Percentiles rank a stretch among this genome's conserved stretches.
Conservation (phyloP, 1,140 invertebrate species). For the Akabosia matsudoensis region DNA sequence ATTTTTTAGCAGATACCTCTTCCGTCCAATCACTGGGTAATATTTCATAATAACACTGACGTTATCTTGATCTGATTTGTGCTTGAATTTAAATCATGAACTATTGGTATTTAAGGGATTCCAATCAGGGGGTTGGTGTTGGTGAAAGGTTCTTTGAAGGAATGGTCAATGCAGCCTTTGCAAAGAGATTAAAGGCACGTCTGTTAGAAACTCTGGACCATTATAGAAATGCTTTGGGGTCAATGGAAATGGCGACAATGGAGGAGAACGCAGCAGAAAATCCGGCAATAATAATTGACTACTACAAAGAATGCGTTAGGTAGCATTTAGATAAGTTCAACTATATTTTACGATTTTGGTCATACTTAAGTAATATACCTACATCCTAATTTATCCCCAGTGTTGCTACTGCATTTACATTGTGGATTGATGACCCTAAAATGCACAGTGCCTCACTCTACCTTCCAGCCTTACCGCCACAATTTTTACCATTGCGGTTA, state of each 20-base stretch:
- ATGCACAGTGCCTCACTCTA: slow-evolving; percentile 67
- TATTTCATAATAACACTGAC: slow-evolving; percentile 25
- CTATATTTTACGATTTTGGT: not conserved
- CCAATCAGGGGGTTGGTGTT: slow-evolving; percentile 59
- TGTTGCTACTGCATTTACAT: slow-evolving; percentile 62
- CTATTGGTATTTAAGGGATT: slow-evolving; percentile 49
- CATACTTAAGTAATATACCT: not conserved
- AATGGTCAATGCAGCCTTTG: slow-evolving; percentile 64
- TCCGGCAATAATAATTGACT: slow-evolving; percentile 12
- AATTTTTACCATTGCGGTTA: slow-evolving; percentile 63
- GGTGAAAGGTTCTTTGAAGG: slow-evolving; percentile 75
- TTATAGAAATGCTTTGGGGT: slow-evolving; percentile 53
- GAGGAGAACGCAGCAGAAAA: slow-evolving; percentile 27
- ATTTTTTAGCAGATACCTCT: slow-evolving; percentile 68
- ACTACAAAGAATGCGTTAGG: slow-evolving; percentile 25
- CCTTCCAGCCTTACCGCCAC: slow-evolving; percentile 68
- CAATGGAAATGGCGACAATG: slow-evolving; percentile 7
- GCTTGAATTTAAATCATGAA: slow-evolving; percentile 20
- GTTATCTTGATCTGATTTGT: slow-evolving; percentile 23
- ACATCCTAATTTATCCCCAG: slow-evolving; percentile 49
- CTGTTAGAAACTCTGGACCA: slow-evolving; percentile 64
- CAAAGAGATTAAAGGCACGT: slow-evolving; percentile 70
- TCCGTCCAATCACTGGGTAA: slow-evolving; percentile 59
- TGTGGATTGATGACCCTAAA: slow-evolving; percentile 76
- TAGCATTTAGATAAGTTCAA: not conserved